Evolutionary conservation across 1,140 invertebrate species (phyloP), one percentile per base, ranked within the genome.

Genomic region (Brachionus angularis): DNA sequence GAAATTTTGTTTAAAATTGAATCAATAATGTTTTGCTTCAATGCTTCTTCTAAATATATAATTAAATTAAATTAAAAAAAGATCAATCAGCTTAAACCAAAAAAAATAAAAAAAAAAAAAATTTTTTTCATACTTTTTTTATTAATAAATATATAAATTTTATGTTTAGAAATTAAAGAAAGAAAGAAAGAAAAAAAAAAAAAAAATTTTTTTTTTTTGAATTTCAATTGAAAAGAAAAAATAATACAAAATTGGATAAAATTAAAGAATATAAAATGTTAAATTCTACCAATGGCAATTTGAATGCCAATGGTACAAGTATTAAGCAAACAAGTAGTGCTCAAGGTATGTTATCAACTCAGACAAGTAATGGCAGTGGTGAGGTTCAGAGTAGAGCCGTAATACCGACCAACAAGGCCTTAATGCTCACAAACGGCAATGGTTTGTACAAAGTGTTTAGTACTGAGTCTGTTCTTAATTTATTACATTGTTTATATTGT

Each of bases 371-470:
- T n/a, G n/a, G n/a, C n/a, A n/a, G n/a, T n/a, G n/a, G n/a, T n/a
- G n/a, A n/a, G n/a, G n/a, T n/a, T n/a, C n/a, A n/a, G n/a, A n/a
- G 8, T 46, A 50, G 62, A 12, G 62, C 62, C n/a, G n/a, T n/a
- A n/a, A n/a, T n/a, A n/a, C n/a, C n/a, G 27, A 42, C 62, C 29
- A 67, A 42, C 42, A 46, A 50, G 25, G 62, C 62, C 10, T 36
- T 67, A 36, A 67, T 67, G 62, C n/a, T 67, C 12, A 67, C 42
- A 18, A 67, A 67, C 36, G 62, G 62, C 23, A 67, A 33, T 33
- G 62, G 62, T 27, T 50, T 67, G 47, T 67, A 67, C 18, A 67
- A 67, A 50, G 62, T 67, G 25, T 67, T 67, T 67, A 67, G 62
- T 50, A 67, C 62, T 21, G 62, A 67, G 31, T 67, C 62, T 25